A percentile compares a stretch with the other conserved stretches of the same genome.
These are phyloP conservation scores for Chironomus striatipennis DNA, from an alignment of 1,140 invertebrate species.

Conservation along the genomic window DNA sequence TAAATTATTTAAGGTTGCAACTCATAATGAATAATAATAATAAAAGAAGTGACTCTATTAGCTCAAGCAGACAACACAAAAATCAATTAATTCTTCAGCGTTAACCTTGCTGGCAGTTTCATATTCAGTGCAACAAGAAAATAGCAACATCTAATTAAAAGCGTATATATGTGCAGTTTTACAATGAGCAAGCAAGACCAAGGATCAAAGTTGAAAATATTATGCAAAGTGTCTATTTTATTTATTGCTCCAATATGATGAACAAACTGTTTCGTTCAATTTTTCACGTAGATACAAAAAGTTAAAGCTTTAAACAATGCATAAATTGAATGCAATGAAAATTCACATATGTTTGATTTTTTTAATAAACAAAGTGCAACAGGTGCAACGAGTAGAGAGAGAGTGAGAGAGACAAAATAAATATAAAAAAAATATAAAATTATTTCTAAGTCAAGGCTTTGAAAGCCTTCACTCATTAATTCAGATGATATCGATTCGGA, in stretches of 20 bases:
- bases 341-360: background rate
- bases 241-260: background rate
- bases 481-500: constrained; percentile 6
- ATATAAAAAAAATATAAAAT: background rate
- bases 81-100: too few relatives aligned
- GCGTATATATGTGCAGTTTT: too few relatives aligned
- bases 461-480: constrained; percentile 12
- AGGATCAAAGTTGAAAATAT: background rate
- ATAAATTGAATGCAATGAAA: background rate
- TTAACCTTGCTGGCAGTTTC: too few relatives aligned
- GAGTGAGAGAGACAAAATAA: background rate
- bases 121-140: too few relatives aligned
- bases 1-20: too few relatives aligned
- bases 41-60: too few relatives aligned
- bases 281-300: background rate
- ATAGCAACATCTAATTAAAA: too few relatives aligned
- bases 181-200: background rate
- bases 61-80: too few relatives aligned
- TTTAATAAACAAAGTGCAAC: background rate
- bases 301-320: background rate
- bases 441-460: constrained; percentile 5
- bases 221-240: background rate
- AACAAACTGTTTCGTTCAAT: background rate
- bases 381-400: background rate
- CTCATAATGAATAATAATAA: too few relatives aligned